Evolutionary conservation across 2,113 vertebrate species (phyloP).

Genomic region (Pollimyrus isidori): DNA sequence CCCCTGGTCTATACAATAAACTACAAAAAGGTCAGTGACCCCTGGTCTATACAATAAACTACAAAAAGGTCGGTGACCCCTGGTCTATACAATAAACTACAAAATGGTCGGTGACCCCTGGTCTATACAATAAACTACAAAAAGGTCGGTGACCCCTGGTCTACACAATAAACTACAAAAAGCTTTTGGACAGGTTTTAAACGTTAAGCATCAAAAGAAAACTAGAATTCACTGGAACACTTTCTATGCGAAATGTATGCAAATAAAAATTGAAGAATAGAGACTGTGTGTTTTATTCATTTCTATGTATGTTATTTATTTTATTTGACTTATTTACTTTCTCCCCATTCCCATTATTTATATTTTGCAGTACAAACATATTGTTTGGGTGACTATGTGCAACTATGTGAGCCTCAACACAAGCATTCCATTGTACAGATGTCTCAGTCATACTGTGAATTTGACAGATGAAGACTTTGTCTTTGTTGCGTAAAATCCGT

Average conservation of each 20-base stretch:
- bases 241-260: not conserved
- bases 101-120: not conserved
- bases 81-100: not conserved
- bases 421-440: not conserved
- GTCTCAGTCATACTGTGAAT: not conserved
- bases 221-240: not conserved
- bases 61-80: not conserved
- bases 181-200: not conserved
- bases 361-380: not conserved
- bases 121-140: not conserved
- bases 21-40: not conserved
- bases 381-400: not conserved
- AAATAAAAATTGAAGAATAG: not conserved
- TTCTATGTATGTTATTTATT: not conserved
- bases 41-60: not conserved
- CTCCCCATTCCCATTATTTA: not conserved
- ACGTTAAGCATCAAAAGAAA: not conserved
- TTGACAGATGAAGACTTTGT: not conserved
- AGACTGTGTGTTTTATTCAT: not conserved
- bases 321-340: not conserved
- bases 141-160: not conserved
- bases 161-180: not conserved
- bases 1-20: not conserved
- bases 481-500: not conserved
- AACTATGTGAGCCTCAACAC: not conserved